Conservation (phyloP, 2,888 invertebrate species). For the Nycteola revayana region DNA sequence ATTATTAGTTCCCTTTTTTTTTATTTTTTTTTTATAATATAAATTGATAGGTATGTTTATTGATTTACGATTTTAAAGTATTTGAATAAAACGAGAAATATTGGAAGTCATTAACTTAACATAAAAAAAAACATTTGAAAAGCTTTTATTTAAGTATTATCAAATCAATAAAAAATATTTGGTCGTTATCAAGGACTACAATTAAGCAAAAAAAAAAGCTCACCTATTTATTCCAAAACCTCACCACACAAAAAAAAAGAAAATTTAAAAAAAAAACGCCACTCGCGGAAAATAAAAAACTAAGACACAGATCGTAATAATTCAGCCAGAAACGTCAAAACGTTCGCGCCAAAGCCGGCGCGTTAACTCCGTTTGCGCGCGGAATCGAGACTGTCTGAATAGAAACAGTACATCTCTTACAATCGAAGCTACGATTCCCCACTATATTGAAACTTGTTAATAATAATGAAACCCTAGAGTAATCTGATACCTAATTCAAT, state of each 20-base stretch:
- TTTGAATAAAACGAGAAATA: no score
- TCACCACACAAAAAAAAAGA: slow-evolving; percentile 11
- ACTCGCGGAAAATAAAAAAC: slow-evolving; percentile 14
- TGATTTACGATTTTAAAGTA: no score
- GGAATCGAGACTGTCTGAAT: slow-evolving; percentile 21
- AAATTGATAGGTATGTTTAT: no score
- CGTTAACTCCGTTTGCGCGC: slow-evolving; percentile 22
- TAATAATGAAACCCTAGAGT: slow-evolving; percentile 25
- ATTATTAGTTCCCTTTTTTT: no score
- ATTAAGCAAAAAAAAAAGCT: slow-evolving; percentile 4
- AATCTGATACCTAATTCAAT: slow-evolving; percentile 17
- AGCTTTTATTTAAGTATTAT: no score
- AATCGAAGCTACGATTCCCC: slow-evolving; percentile 27
- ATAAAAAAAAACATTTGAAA: no score
- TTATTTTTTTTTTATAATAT: no score
- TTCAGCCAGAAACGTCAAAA: slow-evolving; percentile 24
- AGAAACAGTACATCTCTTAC: no score
- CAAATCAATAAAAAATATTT: no score
- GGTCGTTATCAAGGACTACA: no score
- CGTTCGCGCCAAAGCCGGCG: slow-evolving; percentile 29
- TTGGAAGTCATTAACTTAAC: no score
- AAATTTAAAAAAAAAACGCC: slow-evolving; percentile 9
- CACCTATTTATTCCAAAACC: slow-evolving; percentile 19
- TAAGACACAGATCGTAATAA: slow-evolving; percentile 22
- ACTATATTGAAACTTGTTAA: slow-evolving; percentile 25